Evolutionary conservation across 2,888 invertebrate genomes (phyloP).

Genomic region (Mythimna impura): DNA sequence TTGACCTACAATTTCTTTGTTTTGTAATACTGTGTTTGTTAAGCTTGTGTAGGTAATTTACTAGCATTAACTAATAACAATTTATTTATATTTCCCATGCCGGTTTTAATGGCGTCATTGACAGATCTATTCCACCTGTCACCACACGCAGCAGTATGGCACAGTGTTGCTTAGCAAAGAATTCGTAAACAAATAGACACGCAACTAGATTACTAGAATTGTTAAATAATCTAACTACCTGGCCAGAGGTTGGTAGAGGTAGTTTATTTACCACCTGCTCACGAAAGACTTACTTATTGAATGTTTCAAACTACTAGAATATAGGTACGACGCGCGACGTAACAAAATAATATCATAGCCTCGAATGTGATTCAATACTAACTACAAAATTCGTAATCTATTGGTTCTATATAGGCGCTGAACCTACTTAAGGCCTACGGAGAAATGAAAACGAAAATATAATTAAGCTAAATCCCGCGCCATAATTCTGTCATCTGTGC

Average conservation of each 20-base stretch:
- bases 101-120: slow-evolving; percentile 44
- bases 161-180: slow-evolving; percentile 13
- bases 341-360: neutral
- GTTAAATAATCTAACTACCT: neutral
- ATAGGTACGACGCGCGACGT: too few relatives aligned
- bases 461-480: neutral
- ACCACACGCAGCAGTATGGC: slow-evolving; percentile 20
- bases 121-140: slow-evolving; percentile 24
- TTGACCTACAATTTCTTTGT: neutral
- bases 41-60: neutral
- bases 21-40: neutral
- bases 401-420: too few relatives aligned
- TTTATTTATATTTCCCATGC: slow-evolving; percentile 20
- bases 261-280: neutral
- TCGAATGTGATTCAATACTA: neutral
- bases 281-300: neutral
- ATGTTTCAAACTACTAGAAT: too few relatives aligned
- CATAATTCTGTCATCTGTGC: neutral
- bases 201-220: slow-evolving; percentile 20
- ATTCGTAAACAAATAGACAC: slow-evolving; percentile 25
- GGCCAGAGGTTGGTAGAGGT: neutral
- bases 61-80: neutral
- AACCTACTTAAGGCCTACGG: neutral
- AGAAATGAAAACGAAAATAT: neutral
- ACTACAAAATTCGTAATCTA: too few relatives aligned